These are phyloP conservation scores for Dicerorhinus sumatrensis DNA, from an alignment of 2,113 vertebrate species.

Conservation along the genomic window DNA sequence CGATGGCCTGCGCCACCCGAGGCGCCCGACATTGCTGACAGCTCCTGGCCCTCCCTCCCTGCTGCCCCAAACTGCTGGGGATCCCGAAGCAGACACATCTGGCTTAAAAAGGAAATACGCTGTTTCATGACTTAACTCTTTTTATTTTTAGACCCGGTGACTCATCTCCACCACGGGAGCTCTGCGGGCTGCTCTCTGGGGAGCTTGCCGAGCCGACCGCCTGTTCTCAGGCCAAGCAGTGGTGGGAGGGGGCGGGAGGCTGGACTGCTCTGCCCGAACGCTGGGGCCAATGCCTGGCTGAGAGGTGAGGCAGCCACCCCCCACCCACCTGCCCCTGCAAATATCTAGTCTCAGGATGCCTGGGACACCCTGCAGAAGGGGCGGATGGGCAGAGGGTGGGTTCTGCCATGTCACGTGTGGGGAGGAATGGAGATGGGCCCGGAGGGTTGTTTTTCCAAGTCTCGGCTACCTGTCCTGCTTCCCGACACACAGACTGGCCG, in stretches of 20 bases:
- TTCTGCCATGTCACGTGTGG: accelerated
- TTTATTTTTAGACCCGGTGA: conserved; percentile 75
- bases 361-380: accelerated
- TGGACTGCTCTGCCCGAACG: accelerated
- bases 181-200: neutral
- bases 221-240: neutral
- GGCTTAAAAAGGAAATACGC: conserved; percentile 73
- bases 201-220: neutral
- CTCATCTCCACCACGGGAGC: neutral
- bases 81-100: conserved; percentile 38
- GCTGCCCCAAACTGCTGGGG: neutral
- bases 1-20: accelerated
- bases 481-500: neutral
- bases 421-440: accelerated
- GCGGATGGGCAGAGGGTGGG: neutral
- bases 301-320: accelerated
- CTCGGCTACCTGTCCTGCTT: accelerated
- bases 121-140: neutral
- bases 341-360: accelerated
- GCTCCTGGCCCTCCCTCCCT: neutral
- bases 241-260: neutral
- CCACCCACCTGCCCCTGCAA: neutral
- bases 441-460: neutral
- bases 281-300: neutral
- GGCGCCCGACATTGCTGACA: neutral